phyloP scores from a whole-genome alignment of 2,113 vertebrate species.

The Arenaria interpres region DNA sequence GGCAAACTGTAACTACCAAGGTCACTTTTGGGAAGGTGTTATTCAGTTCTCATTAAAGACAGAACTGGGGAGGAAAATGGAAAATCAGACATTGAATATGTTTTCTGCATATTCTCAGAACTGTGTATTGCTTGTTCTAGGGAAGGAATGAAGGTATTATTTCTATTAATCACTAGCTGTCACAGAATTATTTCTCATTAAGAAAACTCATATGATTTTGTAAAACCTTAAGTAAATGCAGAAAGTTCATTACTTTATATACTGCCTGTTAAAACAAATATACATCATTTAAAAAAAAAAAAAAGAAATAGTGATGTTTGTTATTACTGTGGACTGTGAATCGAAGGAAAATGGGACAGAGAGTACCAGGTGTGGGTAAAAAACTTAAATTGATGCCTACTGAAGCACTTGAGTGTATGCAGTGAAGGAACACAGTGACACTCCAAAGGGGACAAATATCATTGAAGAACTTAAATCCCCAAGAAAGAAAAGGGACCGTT shows the following conservation, averaged over 20 bases:
- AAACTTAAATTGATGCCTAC: not conserved
- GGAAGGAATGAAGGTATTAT: not conserved
- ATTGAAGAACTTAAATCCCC: not conserved
- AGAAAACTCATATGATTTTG: not conserved
- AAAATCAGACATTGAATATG: not conserved
- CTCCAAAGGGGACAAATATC: not conserved
- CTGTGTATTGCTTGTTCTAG: not conserved
- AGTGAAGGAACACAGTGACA: not conserved
- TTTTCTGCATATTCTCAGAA: not conserved
- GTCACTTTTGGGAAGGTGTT: not conserved
- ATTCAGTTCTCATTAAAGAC: not conserved
- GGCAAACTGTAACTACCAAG: not conserved
- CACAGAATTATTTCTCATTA: constrained; percentile 14
- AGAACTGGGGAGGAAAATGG: not conserved
- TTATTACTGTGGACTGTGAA: not conserved
- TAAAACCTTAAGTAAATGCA: not conserved
- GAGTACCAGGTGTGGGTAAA: not conserved
- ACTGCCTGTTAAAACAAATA: not conserved
- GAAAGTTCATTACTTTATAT: not conserved
- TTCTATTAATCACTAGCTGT: not conserved
- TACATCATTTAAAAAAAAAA: not conserved
- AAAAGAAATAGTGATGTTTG: not conserved
- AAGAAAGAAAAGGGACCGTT: not conserved
- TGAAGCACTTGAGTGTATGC: not conserved
- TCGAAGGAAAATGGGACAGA: not conserved